These are phyloP conservation scores for Halcyon malimbica DNA, from an alignment of 2,113 vertebrate species.

Conservation along the genomic window DNA sequence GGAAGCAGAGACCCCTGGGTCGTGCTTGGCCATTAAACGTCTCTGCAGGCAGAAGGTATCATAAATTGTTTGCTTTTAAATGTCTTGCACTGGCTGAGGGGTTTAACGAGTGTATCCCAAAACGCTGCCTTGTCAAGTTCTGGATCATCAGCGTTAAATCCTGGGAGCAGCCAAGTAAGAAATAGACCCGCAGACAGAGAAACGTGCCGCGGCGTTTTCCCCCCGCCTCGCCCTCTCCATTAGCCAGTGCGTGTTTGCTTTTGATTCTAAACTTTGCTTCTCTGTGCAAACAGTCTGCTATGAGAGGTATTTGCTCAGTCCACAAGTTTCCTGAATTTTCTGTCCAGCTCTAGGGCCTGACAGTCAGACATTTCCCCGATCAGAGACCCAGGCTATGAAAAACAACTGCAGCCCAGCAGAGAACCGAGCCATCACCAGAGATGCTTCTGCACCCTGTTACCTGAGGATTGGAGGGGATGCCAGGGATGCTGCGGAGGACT, in stretches of 20 bases:
- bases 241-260: constrained; percentile 10
- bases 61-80: neutral
- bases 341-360: neutral
- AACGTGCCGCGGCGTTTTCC: neutral
- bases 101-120: neutral
- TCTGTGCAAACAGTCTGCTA: constrained; percentile 47
- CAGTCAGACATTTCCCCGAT: neutral
- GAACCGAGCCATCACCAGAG: accelerated
- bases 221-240: neutral
- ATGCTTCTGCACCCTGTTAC: accelerated
- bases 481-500: neutral
- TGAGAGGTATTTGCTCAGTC: constrained; percentile 31
- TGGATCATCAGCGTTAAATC: neutral
- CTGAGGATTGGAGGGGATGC: accelerated
- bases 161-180: constrained; percentile 2
- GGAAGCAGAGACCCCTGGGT: neutral
- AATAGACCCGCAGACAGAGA: neutral
- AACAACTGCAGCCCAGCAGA: neutral
- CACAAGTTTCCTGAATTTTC: constrained; percentile 24
- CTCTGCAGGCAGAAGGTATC: neutral
- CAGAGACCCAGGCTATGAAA: neutral
- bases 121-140: neutral
- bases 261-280: constrained; percentile 28
- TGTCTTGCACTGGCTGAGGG: neutral
- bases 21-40: neutral